Evolutionary conservation across 1,140 invertebrate species (phyloP).

Genomic region (Zophobas morio): DNA sequence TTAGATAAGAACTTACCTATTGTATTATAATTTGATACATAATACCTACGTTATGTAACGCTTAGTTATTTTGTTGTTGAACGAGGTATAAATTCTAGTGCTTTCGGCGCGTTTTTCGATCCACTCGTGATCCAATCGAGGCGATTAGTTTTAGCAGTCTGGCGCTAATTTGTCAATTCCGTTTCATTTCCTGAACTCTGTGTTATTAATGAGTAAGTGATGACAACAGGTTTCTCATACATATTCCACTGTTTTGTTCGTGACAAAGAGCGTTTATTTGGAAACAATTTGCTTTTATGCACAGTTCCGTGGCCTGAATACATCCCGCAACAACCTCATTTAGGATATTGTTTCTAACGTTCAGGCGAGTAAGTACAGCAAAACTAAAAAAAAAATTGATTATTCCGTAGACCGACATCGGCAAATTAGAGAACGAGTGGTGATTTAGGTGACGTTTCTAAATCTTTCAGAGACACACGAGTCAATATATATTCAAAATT

Average conservation of each 20-base stretch:
- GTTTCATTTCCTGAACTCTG: slow-evolving; percentile 14
- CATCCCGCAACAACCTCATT: slow-evolving; percentile 33
- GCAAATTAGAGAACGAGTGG: neutral
- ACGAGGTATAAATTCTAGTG: too few relatives aligned
- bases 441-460: slow-evolving; percentile 8
- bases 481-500: slow-evolving; percentile 46
- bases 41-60: too few relatives aligned
- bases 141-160: neutral
- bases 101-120: too few relatives aligned
- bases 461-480: slow-evolving; percentile 25
- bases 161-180: slow-evolving; percentile 30
- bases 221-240: slow-evolving; percentile 37
- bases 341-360: slow-evolving; percentile 18
- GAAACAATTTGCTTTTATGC: slow-evolving; percentile 37
- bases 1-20: too few relatives aligned
- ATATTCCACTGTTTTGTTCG: slow-evolving; percentile 34
- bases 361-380: neutral
- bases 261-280: slow-evolving; percentile 39
- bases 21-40: too few relatives aligned
- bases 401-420: neutral
- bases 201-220: slow-evolving; percentile 29
- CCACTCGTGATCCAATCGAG: neutral
- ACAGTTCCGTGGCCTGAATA: slow-evolving; percentile 30
- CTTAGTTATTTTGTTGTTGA: too few relatives aligned
- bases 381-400: neutral